These are phyloP conservation scores for Artemia sinica DNA, from an alignment of 2,888 invertebrate species.

Conservation along the genomic window DNA sequence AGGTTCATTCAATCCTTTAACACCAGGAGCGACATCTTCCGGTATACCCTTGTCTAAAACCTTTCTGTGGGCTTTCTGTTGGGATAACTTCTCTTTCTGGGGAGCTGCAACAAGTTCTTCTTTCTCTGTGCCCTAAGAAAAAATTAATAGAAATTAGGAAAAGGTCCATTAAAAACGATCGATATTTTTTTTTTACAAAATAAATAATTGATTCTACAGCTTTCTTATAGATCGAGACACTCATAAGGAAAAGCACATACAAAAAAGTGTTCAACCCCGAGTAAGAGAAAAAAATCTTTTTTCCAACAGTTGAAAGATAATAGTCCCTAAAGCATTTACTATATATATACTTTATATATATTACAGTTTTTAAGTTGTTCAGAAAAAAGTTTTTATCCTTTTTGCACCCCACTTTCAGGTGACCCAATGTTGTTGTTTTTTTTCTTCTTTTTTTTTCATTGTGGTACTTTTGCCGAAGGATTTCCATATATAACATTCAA, in stretches of 20 bases:
- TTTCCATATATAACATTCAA: too few relatives aligned
- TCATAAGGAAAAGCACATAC: neutral
- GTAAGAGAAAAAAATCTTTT: too few relatives aligned
- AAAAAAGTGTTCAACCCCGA: neutral
- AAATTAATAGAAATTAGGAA: neutral
- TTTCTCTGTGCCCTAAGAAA: conserved; percentile 26
- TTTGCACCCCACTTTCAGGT: too few relatives aligned
- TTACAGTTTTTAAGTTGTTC: too few relatives aligned
- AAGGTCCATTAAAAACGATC: conserved; percentile 14
- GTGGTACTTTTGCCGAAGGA: too few relatives aligned
- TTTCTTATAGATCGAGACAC: neutral
- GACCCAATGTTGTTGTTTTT: too few relatives aligned
- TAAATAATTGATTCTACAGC: neutral
- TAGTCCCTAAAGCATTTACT: too few relatives aligned
- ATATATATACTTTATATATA: too few relatives aligned
- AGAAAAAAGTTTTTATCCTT: too few relatives aligned
- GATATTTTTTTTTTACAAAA: neutral
- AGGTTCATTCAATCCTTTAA: conserved; percentile 57
- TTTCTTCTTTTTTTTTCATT: too few relatives aligned
- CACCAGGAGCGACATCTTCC: conserved; percentile 71
- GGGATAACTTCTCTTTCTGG: conserved; percentile 51
- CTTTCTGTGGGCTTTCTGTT: conserved; percentile 64
- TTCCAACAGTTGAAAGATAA: too few relatives aligned
- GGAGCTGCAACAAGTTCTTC: conserved; percentile 42
- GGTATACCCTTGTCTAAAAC: conserved; percentile 75